These are phyloP conservation scores for Clistopyga incitator DNA, from an alignment of 2,888 invertebrate species.

Conservation along the genomic window DNA sequence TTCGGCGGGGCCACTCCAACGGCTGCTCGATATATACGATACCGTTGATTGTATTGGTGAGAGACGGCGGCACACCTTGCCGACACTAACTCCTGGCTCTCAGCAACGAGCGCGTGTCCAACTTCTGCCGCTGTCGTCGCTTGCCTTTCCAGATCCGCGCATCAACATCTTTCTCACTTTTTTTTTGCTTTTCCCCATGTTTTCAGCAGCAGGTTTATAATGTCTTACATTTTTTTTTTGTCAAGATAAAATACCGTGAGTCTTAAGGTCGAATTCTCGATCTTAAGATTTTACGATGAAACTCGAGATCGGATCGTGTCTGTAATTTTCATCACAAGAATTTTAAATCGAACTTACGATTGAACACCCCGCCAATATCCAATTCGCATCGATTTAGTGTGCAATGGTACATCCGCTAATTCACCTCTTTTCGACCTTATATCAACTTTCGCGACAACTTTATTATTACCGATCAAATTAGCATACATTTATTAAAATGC, in stretches of 20 bases:
- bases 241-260: no score
- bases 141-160: slow-evolving; percentile 45
- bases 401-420: neutral
- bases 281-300: no score
- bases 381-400: neutral
- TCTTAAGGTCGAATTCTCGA: no score
- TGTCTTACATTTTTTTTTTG: neutral
- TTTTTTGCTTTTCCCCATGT: slow-evolving; percentile 2
- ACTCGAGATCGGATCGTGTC: no score
- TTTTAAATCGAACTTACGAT: no score
- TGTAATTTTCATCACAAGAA: no score
- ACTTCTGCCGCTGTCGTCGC: slow-evolving; percentile 37
- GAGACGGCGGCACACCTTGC: slow-evolving; percentile 77
- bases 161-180: slow-evolving; percentile 51
- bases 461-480: slow-evolving; percentile 5
- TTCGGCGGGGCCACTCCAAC: slow-evolving; percentile 49
- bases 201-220: neutral
- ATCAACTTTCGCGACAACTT: neutral
- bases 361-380: no score
- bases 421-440: neutral
- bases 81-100: slow-evolving; percentile 77
- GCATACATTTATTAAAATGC: slow-evolving; percentile 35
- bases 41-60: slow-evolving; percentile 3
- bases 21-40: slow-evolving; percentile 37
- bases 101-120: slow-evolving; percentile 71